phyloP scores from a whole-genome alignment of 2,888 invertebrate genomes.

The Pachycephus smyrnensis region DNA sequence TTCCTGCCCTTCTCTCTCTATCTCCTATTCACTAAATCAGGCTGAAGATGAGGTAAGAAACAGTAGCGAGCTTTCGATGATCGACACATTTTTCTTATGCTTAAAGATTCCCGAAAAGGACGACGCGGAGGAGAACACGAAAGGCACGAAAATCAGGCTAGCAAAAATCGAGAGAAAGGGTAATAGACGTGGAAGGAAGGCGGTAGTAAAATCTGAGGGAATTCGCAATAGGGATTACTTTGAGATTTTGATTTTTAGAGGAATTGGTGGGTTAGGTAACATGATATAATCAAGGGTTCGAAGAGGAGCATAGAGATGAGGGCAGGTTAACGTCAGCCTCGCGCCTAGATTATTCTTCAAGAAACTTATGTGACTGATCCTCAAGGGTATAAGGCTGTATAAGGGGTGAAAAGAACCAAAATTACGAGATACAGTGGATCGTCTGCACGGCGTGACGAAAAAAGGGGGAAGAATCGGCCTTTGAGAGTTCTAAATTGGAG shows the following conservation, averaged over 20 bases:
- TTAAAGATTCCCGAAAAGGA: too few relatives aligned
- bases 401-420: too few relatives aligned
- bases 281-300: conserved; percentile 27
- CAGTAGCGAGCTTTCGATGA: conserved; percentile 17
- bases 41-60: conserved; percentile 19
- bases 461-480: too few relatives aligned
- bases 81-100: conserved; percentile 17
- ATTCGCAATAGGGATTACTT: too few relatives aligned
- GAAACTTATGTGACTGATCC: conserved; percentile 23
- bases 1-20: too few relatives aligned
- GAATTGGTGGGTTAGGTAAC: too few relatives aligned
- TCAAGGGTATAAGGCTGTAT: conserved; percentile 6
- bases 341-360: conserved; percentile 41
- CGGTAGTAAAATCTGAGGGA: conserved; percentile 26
- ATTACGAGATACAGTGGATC: too few relatives aligned
- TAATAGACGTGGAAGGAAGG: conserved; percentile 27
- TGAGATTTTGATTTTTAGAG: too few relatives aligned
- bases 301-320: conserved; percentile 2
- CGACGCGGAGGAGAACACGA: background rate
- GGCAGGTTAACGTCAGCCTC: too few relatives aligned
- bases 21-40: conserved; percentile 1
- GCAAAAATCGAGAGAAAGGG: background rate
- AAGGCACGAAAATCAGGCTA: background rate
- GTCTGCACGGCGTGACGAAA: too few relatives aligned
- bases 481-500: too few relatives aligned